Evolutionary conservation across 2,113 vertebrate species (phyloP), one percentile per base, ranked within the genome.

Genomic region (Scortum barcoo): DNA sequence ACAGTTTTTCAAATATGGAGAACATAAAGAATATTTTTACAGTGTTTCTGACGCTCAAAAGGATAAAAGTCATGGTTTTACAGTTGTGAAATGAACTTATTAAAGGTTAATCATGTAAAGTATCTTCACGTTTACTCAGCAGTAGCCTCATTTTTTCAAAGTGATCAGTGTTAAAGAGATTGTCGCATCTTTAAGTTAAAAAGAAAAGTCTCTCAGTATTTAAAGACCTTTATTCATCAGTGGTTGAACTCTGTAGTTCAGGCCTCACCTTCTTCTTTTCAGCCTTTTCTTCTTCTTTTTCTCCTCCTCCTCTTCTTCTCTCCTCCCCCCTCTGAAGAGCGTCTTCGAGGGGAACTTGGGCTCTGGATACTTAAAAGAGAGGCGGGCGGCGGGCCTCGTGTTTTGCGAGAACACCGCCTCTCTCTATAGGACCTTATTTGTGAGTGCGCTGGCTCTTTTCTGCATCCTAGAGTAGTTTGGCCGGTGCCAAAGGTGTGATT

Each of bases 361-460:
- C 93, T 96, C 94, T 94, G 98, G 98, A 93, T 96, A 95, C 96
- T 96, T 99, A 95, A 97, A 97, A 94, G 98, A 98, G 95, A 94
- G 97, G 89, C 96, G 97, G 77, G 96, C 95, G 83, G 96, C 96
- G 61, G 97, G 97, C 94, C 96, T 99, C 78, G 98, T 99, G 94
- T 98, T 99, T 93, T 98, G 97, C 94, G 98, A 99, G 93, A 97
- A 99, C 94, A 98, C 97, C 69, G 93, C 97, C 92, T 97, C 97
- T 87, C 95, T 98, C 94, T 98, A 95, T 97, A 96, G 97, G 95
- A 95, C 96, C 86, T 95, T 98, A 89, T 98, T 98, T 97, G 98
- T 99, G 98, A 98, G 97, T 98, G 91, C 80, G 92, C 86, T 87
- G 91, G 91, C 94, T 80, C 84, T 88, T 85, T 92, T 88, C 89